Evolutionary conservation across 2,113 vertebrate genomes (phyloP).

Genomic region (Ophiodon elongatus): DNA sequence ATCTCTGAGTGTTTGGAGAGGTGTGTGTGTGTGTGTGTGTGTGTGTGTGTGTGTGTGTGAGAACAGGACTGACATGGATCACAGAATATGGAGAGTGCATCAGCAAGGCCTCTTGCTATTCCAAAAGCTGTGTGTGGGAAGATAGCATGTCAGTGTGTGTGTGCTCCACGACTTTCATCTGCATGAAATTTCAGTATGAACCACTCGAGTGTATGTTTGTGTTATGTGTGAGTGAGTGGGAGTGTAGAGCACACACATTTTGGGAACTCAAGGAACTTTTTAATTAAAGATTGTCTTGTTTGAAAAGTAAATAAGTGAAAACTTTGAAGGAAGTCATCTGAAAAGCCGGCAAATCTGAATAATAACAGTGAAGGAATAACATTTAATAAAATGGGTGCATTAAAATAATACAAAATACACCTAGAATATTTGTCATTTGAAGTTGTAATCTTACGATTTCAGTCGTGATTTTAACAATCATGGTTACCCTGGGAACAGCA

Average conservation of each 20-base stretch:
- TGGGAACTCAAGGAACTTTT: conserved; percentile 12
- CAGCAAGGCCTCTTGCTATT: conserved; percentile 47
- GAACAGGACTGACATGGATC: conserved; percentile 70
- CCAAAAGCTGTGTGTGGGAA: conserved; percentile 21
- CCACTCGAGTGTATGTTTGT: conserved; percentile 11
- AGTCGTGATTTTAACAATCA: not conserved
- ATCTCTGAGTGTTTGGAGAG: conserved; percentile 38
- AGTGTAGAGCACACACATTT: not conserved
- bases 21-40: conserved; percentile 23
- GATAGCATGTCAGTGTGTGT: conserved; percentile 32
- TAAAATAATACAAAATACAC: not conserved
- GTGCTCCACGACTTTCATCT: conserved; percentile 29
- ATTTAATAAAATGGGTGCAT: not conserved
- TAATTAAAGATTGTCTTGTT: conserved; percentile 38
- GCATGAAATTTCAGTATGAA: conserved; percentile 32
- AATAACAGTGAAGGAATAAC: not conserved
- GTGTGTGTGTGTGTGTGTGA: conserved; percentile 35
- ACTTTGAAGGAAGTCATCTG: not conserved
- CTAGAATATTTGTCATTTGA: not conserved
- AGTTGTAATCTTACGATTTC: not conserved
- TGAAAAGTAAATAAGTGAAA: not conserved
- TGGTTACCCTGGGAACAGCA: not conserved
- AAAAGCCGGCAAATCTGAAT: not conserved
- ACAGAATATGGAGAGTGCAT: conserved; percentile 46
- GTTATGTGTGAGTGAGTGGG: not conserved